phyloP scores from a whole-genome alignment of 2,888 invertebrate species.

The Callosobruchus maculatus region DNA sequence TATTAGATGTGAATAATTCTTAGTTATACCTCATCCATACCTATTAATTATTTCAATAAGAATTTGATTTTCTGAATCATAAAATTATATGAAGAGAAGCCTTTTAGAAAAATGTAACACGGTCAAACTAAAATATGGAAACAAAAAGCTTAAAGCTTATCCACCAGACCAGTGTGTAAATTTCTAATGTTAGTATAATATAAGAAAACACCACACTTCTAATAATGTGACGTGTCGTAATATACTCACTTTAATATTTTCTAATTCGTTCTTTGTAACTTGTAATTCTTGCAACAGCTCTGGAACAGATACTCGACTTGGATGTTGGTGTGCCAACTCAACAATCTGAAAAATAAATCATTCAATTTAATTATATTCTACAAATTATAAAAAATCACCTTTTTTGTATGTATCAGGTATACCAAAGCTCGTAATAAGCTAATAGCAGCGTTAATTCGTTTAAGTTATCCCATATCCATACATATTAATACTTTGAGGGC shows the following conservation, averaged over 20 bases:
- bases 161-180: not conserved
- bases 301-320: slow-evolving; percentile 72
- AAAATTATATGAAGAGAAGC: not conserved
- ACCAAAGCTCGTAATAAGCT: no score
- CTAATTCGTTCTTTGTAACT: slow-evolving; percentile 81
- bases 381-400: not conserved
- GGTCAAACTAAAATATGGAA: not conserved
- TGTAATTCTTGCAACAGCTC: slow-evolving; percentile 79
- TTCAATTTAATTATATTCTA: not conserved
- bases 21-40: no score
- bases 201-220: not conserved
- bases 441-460: no score
- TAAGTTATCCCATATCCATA: no score
- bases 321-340: slow-evolving; percentile 58
- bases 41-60: no score
- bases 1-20: no score
- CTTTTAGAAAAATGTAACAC: no score
- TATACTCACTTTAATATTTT: slow-evolving; percentile 73
- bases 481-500: no score
- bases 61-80: no score
- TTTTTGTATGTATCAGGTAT: no score
- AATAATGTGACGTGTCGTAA: not conserved
- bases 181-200: not conserved
- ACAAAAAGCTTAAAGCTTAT: not conserved
- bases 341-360: slow-evolving; percentile 36